Base-by-base conservation (phyloP, 2,113 vertebrate species). In the Grammomys dolichurus region DNA sequence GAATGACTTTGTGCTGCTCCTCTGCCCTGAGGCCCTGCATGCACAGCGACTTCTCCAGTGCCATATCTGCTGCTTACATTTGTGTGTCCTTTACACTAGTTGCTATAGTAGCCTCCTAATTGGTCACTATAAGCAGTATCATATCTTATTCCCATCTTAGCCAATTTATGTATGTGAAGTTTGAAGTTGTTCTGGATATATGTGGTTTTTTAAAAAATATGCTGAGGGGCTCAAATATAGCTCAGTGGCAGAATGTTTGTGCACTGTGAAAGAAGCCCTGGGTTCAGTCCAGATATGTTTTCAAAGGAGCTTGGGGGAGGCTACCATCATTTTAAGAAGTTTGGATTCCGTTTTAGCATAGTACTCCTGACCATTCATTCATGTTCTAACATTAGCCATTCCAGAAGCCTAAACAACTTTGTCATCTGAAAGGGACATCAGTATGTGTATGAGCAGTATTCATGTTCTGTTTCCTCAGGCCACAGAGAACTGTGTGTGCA, bases 401-500 rank as follows among this genome's bases (percentile, higher is more conserved):
- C 73, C 19, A 87, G 78, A 88, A 75, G 28, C 48, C 16, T 17
- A 0, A 6, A 5, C 31, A 56, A 12, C 76, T 48, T 65, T 84
- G n/a, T 31, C 33, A 81, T 40, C 26, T 89, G 43, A 24, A 20
- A 70, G 80, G 69, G 40, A 13, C 31, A 13, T 36, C 69, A 73
- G 0, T 54, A 11, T 80, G 24, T 46, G 0, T 43, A 0, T 91
- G 46, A 80, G 40, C 43, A 51, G 7, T 51, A 51, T 78, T 43
- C 85, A 2, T 89, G 94, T 63, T 87, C 96, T 96, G 48, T 31
- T 96, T 96, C 95, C 98, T 85, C 97, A 99, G 99, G 98, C 99
- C 93, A 99, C 99, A 91, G 99, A 99, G 98, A 99, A 99, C 98
- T 99, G 99, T 63, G 99, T 99, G 93, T 99, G 99, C 96, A 99